Percentiles rank a stretch among this genome's conserved stretches.
These are phyloP conservation scores for Todus mexicanus DNA, from an alignment of 2,797 vertebrate species.

Conservation along the genomic window DNA sequence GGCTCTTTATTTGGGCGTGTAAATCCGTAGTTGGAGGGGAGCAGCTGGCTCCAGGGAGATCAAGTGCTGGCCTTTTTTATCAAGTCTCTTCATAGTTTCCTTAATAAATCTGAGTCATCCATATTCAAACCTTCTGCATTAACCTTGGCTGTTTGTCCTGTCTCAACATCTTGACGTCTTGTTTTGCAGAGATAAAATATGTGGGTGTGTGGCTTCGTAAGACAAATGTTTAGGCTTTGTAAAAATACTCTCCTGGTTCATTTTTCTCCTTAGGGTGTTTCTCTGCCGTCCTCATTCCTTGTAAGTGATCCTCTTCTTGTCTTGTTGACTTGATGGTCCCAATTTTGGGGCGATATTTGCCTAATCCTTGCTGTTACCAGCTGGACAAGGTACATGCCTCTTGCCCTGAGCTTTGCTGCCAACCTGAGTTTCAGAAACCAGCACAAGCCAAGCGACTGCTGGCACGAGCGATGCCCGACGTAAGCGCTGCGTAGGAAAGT, in stretches of 20 bases:
- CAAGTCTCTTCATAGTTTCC: neutral
- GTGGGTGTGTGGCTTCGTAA: constrained; percentile 16
- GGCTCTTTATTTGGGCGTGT: neutral
- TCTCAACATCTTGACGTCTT: neutral
- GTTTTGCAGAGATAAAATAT: neutral
- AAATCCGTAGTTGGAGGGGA: neutral
- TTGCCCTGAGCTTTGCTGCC: neutral
- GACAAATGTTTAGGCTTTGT: constrained; percentile 12
- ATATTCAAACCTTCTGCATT: neutral
- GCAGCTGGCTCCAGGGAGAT: neutral
- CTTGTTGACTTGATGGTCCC: neutral
- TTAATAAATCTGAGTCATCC: constrained; percentile 42
- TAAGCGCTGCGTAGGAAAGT: neutral
- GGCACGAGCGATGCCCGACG: rapidly evolving
- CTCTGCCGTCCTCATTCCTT: neutral
- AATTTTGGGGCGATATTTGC: neutral
- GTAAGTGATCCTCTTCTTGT: neutral
- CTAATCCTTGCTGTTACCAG: neutral
- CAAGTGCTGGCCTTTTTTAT: neutral
- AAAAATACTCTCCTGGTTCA: neutral
- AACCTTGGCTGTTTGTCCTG: constrained; percentile 8
- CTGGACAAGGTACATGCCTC: neutral
- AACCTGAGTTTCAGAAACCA: neutral
- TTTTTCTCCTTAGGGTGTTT: neutral
- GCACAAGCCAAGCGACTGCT: rapidly evolving